Base-by-base conservation (phyloP, 2,113 vertebrate genomes). In the Chloebia gouldiae region DNA sequence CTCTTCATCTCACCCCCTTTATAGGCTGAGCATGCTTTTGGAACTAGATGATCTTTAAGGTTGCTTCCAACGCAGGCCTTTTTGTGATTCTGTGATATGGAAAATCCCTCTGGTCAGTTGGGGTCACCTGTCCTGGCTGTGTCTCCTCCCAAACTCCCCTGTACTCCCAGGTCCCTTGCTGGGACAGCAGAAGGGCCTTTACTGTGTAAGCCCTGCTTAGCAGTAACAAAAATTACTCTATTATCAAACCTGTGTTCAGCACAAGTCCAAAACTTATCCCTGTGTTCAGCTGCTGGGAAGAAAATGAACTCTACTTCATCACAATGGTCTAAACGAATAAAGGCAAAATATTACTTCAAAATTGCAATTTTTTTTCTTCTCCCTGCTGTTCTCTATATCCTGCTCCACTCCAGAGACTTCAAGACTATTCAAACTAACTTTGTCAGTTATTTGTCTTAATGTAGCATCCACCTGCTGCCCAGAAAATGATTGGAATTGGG, bases 401-500 rank as follows among this genome's bases (percentile, higher is more conserved):
- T 3, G 1, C 17, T 3, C 18, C 7, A 5, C 19, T 56, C 7
- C 16, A 68, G 68, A 68, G 15, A 28, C 45, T 15, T 59, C 40
- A 47, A 71, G 18, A 17, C 27, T 35, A 13, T 65, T 68, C 11
- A 35, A 27, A 14, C 54, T 93, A 53, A 85, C 60, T 66, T 64
- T 76, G 10, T 75, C 39, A 35, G 15, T 90, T 90, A 17, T 82
- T 92, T 93, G 21, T 96, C 65, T 76, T 92, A 69, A 96, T 97
- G 37, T 94, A 99, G 99, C 98, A 99, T 96, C 97, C 98, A 5
- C 95, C 97, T 84, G 99, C 98, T 87, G 98, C 98, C 66, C 98
- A 99, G 95, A 98, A 98, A 95, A 97, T 99, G 90, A 89, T 98
- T 96, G 99, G 98, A 57, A 98, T 99, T 54, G 99, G 99, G 30